These are phyloP conservation scores for Hirudinaria manillensis DNA, from an alignment of 2,888 invertebrate species.

Conservation along the genomic window DNA sequence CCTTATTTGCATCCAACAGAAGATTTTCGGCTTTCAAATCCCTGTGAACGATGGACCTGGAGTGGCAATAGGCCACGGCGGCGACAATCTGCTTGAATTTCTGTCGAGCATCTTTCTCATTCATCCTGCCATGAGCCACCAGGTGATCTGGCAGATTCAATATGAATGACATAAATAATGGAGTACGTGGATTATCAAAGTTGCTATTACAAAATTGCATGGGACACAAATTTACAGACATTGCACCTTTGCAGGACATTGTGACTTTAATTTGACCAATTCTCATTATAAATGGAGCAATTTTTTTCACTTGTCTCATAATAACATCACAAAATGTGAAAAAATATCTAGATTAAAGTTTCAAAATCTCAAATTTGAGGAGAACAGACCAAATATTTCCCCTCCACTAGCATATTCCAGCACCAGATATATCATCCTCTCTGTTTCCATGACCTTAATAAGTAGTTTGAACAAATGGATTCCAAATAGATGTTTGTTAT, in stretches of 20 bases:
- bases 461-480: neutral
- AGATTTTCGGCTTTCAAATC: slow-evolving; percentile 82
- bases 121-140: slow-evolving; percentile 77
- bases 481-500: neutral
- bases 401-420: slow-evolving; percentile 96
- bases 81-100: slow-evolving; percentile 94
- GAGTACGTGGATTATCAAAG: neutral
- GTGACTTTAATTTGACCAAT: too few species aligned
- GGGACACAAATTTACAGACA: too few species aligned
- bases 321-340: too few species aligned
- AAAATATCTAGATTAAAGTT: too few species aligned
- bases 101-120: slow-evolving; percentile 82
- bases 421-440: slow-evolving; percentile 91
- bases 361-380: too few species aligned
- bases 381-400: slow-evolving; percentile 83
- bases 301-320: too few species aligned
- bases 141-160: slow-evolving; percentile 49
- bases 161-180: neutral
- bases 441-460: slow-evolving; percentile 83
- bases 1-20: slow-evolving; percentile 83
- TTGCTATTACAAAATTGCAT: neutral
- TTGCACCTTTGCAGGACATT: too few species aligned
- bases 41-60: slow-evolving; percentile 80
- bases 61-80: slow-evolving; percentile 90
- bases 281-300: too few species aligned